Base-by-base conservation (phyloP, 2,113 vertebrate genomes). In the Fregetta grallaria region DNA sequence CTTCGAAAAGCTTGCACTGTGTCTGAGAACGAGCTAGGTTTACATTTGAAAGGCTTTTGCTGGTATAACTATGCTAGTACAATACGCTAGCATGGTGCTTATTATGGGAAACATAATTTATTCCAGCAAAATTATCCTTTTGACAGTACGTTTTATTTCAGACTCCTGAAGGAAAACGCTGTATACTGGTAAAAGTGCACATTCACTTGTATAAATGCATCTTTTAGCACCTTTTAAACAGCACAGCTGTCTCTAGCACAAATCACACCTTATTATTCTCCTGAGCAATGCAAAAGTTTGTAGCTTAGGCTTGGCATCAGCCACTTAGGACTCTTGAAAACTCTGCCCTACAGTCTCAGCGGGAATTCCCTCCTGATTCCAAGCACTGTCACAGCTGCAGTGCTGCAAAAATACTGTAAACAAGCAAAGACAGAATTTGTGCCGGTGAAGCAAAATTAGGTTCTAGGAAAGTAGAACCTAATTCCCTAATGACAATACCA, bases 141-240 rank as follows among this genome's bases (percentile, higher is more conserved):
- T 30, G 52, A 56, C 36, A 55, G 59, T 9, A 67, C 6, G 1
- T 66, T 55, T 77, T 72, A 83, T 87, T 87, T 65, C 88, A 77
- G 65, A 26, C 58, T 91, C 66, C 88, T 91, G 26, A 67, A 94
- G 65, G 71, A 73, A 77, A 83, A 73, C 0, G 4, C 59, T 61
- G n/a, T 21, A 26, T 21, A 21, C n/a, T 44, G 52, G 52, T 29
- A 62, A 20, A 87, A 77, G 72, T 8, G 71, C 59, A 61, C 52
- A 22, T 40, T 56, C 26, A 27, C 52, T 78, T 72, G 40, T 72
- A 30, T 44, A 72, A 91, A 87, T 58, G 77, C 52, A 77, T 67
- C 71, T 94, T 94, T 86, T 86, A 90, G 72, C 83, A 91, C 71
- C 83, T 94, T 90, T 76, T 81, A 81, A 71, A 44, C 45, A 61